phyloP scores from a whole-genome alignment of 1,140 invertebrate genomes.

The Pogonomyrmex barbatus region DNA sequence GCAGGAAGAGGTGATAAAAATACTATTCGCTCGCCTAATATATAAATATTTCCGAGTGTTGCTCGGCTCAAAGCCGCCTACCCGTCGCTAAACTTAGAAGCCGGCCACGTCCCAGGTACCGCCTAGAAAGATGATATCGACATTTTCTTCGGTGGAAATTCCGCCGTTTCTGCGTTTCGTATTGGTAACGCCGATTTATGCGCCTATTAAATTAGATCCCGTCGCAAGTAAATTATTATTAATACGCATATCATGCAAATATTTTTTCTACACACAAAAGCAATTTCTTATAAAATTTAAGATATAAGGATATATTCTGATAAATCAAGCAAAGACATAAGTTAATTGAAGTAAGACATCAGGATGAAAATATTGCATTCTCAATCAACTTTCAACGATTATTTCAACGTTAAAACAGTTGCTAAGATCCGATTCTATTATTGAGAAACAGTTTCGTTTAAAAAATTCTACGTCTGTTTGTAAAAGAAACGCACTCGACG shows the following conservation, averaged over 20 bases:
- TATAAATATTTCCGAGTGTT: conserved; percentile 84
- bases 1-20: conserved; percentile 79
- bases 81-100: conserved; percentile 84
- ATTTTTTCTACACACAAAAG: conserved; percentile 10
- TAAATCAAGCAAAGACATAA: not conserved
- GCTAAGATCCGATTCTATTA: not conserved
- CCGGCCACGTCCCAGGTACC: conserved; percentile 82
- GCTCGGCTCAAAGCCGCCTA: conserved; percentile 82
- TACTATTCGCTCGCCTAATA: conserved; percentile 80
- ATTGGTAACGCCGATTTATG: not conserved
- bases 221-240: not conserved
- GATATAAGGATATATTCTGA: not conserved
- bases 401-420: not conserved
- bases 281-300: conserved; percentile 12
- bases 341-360: not conserved
- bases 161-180: conserved; percentile 22
- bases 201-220: conserved; percentile 31
- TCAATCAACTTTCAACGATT: too few species aligned
- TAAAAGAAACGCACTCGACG: not conserved
- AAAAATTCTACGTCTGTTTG: not conserved
- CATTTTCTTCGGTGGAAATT: conserved; percentile 78
- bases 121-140: conserved; percentile 81
- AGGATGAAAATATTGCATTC: not conserved
- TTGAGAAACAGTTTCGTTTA: not conserved
- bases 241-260: not conserved